Base-by-base conservation (phyloP, 1,140 invertebrate genomes). In the Lepidostoma basale region DNA sequence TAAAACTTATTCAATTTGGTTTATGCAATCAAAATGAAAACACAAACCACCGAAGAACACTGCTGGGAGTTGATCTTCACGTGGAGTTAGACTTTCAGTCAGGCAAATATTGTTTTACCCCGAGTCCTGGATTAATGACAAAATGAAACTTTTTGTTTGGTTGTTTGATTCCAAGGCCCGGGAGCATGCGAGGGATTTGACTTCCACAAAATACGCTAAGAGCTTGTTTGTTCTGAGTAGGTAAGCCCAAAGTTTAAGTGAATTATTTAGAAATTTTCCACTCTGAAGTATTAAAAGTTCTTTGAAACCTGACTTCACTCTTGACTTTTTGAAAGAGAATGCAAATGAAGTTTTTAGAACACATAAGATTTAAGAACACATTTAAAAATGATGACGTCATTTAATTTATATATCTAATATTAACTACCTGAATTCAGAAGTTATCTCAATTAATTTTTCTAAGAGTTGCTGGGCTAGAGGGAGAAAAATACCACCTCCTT, bases 1-100 rank as follows among this genome's bases (percentile, higher is more conserved):
- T 30, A 54, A 54, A 54, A 54, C 49, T 54, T 54, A 30, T 54
- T 26, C 49, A 54, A 54, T 54, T 54, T 54, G 26, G 22, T 30
- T 28, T 14, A 6, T 54, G 28, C 25, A 54, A 54, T 54, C 49
- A 30, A 14, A 30, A 54, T 2, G 12, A 30, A 28, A 54, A 20
- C 23, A 25, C 26, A 54, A 54, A 54, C 25, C 23, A 16, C 49
- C 49, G 3, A 4, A 54, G 49, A 54, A 54, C 5, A 54, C 26
- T 28, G 25, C 14, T 18, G 8, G n/a, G 49, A 18, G 49, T 49
- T 49, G 45, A 54, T 54, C 49, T 54, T 30, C n/a, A 10, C 18
- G 9, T 16, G 25, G 28, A 54, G 12, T 54, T 54, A 3, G 22
- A 59, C n/a, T 59, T 59, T 20, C 6, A 10, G 2, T 20, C 28